These are phyloP conservation scores for Microplitis demolitor DNA, from an alignment of 1,140 invertebrate genomes.

Conservation along the genomic window DNA sequence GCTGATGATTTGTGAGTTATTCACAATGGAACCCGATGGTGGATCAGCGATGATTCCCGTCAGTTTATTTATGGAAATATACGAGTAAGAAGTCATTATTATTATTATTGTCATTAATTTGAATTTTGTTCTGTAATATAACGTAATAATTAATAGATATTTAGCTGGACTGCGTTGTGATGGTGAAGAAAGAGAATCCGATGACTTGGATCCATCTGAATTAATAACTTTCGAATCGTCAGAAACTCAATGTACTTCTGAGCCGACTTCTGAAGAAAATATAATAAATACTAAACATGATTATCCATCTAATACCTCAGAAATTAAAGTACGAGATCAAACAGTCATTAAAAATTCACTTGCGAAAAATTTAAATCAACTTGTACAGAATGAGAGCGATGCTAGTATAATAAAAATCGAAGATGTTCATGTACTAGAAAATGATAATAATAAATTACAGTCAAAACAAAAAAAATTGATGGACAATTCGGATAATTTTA, in stretches of 20 bases:
- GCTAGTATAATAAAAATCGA: too few species aligned
- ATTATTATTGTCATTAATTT: neutral
- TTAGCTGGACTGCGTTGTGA: slow-evolving; percentile 52
- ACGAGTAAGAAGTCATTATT: slow-evolving; percentile 51
- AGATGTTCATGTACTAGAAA: too few species aligned
- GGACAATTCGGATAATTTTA: too few species aligned
- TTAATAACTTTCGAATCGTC: slow-evolving; percentile 20
- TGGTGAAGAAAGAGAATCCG: slow-evolving; percentile 35
- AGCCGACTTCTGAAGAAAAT: neutral
- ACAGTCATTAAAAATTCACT: too few species aligned
- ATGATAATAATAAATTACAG: too few species aligned
- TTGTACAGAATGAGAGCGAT: too few species aligned
- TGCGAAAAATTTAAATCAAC: too few species aligned
- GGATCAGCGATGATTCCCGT: slow-evolving; percentile 76
- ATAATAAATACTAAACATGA: neutral
- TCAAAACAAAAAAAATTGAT: too few species aligned
- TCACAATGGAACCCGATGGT: slow-evolving; percentile 84
- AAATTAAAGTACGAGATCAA: too few species aligned
- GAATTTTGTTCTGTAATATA: neutral
- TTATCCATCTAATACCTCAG: too few species aligned
- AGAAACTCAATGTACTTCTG: slow-evolving; percentile 8
- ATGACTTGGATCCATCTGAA: slow-evolving; percentile 31
- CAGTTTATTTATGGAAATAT: slow-evolving; percentile 72
- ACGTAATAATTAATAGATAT: slow-evolving; percentile 39
- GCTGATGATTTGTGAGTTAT: slow-evolving; percentile 79